Conservation (phyloP, 2,113 vertebrate species). For the Xiphophorus couchianus region DNA sequence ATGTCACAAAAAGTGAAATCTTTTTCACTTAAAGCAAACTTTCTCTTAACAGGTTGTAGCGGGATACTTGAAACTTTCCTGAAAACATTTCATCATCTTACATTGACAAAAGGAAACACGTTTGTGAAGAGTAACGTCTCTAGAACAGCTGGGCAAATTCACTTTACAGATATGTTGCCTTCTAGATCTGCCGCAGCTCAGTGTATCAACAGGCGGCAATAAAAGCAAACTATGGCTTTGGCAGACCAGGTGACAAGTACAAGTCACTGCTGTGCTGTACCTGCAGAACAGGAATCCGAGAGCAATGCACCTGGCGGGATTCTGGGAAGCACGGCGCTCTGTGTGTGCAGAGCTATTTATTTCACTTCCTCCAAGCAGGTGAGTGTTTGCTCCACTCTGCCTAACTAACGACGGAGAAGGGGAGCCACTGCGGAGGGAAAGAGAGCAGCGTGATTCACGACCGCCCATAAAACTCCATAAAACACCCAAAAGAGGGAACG, state of each 20-base stretch:
- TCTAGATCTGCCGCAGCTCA: neutral
- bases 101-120: neutral
- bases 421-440: conserved; percentile 52
- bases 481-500: conserved; percentile 47
- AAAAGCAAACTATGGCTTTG: neutral
- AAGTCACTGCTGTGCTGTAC: neutral
- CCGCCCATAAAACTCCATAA: conserved; percentile 55
- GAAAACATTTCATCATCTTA: neutral
- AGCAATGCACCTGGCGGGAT: neutral
- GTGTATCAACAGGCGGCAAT: neutral
- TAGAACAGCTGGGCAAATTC: neutral
- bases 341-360: neutral
- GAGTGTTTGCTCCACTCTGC: conserved; percentile 43
- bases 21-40: neutral
- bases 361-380: conserved; percentile 33
- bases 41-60: neutral
- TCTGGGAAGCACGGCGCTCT: neutral
- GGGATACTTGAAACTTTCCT: neutral
- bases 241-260: neutral
- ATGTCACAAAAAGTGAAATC: neutral
- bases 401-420: conserved; percentile 29
- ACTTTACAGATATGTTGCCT: neutral
- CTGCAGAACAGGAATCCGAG: neutral
- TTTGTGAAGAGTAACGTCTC: neutral
- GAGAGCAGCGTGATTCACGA: conserved; percentile 62